A percentile compares a stretch with the other conserved stretches of the same genome.
Evolutionary conservation across 2,888 invertebrate species (phyloP).

Genomic region (Dynastes grantii): DNA sequence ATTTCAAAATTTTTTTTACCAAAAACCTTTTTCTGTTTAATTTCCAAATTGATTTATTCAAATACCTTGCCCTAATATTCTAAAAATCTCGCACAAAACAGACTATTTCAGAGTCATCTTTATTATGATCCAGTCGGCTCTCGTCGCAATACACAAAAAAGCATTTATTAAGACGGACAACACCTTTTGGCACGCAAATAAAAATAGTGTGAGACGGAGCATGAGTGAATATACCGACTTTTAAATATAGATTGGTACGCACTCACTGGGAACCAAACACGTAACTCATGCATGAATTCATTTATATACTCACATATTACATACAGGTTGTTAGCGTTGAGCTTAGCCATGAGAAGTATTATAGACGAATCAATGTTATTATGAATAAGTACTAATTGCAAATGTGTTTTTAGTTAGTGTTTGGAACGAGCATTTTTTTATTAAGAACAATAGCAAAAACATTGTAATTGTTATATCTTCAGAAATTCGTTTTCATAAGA

Average conservation of each 20-base stretch:
- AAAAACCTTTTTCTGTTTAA: too few relatives aligned
- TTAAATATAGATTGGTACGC: constrained; percentile 32
- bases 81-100: background rate
- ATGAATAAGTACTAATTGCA: too few relatives aligned
- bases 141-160: constrained; percentile 1
- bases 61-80: background rate
- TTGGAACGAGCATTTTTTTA: too few relatives aligned
- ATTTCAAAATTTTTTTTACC: too few relatives aligned
- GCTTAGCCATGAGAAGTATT: too few relatives aligned
- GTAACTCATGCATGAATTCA: background rate
- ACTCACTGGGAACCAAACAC: background rate
- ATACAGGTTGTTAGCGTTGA: background rate
- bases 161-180: constrained; percentile 7
- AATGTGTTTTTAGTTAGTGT: too few relatives aligned
- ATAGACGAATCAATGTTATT: too few relatives aligned
- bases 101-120: background rate
- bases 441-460: too few relatives aligned
- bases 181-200: constrained; percentile 23
- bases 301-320: background rate
- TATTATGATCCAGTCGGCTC: too few relatives aligned
- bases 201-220: constrained; percentile 25
- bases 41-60: too few relatives aligned
- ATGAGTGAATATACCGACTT: constrained; percentile 10
- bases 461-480: too few relatives aligned
- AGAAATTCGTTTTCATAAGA: too few relatives aligned